phyloP scores from a whole-genome alignment of 1,140 invertebrate genomes.

The Drosophila nebulosa region DNA sequence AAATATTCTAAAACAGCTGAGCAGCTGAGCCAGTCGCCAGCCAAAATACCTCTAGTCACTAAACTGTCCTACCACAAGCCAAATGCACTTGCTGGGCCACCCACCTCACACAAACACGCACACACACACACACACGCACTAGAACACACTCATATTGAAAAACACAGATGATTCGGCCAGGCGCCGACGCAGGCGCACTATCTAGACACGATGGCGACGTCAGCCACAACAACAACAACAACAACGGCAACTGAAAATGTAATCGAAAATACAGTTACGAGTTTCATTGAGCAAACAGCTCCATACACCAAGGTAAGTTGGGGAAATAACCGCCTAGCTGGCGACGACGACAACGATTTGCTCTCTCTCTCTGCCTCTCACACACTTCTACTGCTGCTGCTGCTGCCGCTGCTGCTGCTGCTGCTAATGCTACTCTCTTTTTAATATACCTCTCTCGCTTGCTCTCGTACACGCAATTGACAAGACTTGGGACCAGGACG shows the following conservation, averaged over 20 bases:
- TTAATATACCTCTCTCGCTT: background rate
- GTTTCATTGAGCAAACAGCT: conserved; percentile 70
- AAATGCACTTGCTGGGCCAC: conserved; percentile 69
- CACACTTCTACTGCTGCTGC: background rate
- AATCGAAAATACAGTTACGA: conserved; percentile 58
- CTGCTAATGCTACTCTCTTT: background rate
- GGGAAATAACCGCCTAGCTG: conserved; percentile 67
- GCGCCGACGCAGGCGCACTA: conserved; percentile 49
- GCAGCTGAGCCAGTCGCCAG: conserved; percentile 56
- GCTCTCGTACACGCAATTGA: background rate
- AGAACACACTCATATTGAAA: background rate
- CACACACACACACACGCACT: background rate
- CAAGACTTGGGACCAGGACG: conserved; percentile 12
- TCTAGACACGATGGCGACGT: conserved; percentile 4
- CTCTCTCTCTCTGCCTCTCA: background rate
- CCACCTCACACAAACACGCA: background rate
- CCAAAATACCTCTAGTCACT: background rate
- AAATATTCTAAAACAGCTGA: conserved; percentile 22
- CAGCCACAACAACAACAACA: conserved; percentile 43
- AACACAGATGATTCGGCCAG: conserved; percentile 60
- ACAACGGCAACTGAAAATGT: conserved; percentile 18
- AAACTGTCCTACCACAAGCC: conserved; percentile 71
- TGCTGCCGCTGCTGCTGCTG: background rate
- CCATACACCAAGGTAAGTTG: conserved; percentile 34
- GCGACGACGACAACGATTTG: conserved; percentile 49